Conservation (phyloP, 2,113 vertebrate genomes). For the Carollia perspicillata region DNA sequence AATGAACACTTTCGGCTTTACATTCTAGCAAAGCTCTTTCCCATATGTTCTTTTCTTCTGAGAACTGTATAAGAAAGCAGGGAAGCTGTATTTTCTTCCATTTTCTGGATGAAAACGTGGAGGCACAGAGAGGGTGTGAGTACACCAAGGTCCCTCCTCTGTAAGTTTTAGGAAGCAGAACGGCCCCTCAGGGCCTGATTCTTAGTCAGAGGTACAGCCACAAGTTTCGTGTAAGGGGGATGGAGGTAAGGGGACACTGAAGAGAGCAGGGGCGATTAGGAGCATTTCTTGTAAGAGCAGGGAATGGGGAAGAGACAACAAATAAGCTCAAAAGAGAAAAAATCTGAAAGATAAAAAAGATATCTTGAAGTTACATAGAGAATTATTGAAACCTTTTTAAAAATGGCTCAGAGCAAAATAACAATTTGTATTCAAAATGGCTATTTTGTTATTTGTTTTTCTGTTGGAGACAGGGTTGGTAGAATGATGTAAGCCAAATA, state of each 20-base stretch:
- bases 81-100: not conserved
- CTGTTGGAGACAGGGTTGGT: not conserved
- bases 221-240: not conserved
- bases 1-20: not conserved
- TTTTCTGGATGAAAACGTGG: not conserved
- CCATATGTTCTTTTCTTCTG: not conserved
- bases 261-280: not conserved
- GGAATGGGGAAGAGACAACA: not conserved
- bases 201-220: not conserved
- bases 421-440: not conserved
- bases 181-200: not conserved
- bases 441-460: slow-evolving; percentile 27
- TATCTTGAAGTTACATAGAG: not conserved
- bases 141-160: not conserved
- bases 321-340: not conserved
- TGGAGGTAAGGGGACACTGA: not conserved
- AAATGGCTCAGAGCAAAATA: not conserved
- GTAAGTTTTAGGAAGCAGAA: not conserved
- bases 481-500: slow-evolving; percentile 10
- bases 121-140: not conserved
- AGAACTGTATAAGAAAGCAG: not conserved
- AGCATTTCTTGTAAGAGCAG: not conserved
- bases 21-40: not conserved
- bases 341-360: not conserved
- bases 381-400: slow-evolving; percentile 9